Evolutionary conservation across 2,797 vertebrate genomes (phyloP), one percentile per base, ranked within the genome.

Genomic region (Neoniphon sammara): DNA sequence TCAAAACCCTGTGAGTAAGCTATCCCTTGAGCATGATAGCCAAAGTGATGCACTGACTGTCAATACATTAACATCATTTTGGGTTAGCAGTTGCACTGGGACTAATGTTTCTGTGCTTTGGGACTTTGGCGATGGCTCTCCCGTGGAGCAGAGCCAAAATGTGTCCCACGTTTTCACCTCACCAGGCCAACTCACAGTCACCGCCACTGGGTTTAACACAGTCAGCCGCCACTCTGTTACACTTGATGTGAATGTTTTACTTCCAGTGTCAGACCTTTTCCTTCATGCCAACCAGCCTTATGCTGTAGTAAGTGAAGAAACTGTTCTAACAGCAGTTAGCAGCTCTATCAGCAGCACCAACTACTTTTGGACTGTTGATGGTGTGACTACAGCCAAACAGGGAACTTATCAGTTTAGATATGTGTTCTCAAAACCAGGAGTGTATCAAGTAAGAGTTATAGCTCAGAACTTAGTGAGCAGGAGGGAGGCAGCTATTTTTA

Each of bases 101-200:
- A 93, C 85, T 67, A 87, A 87, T 56, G 89, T 90, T 36, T 87
- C 91, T 2, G 83, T 93, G 68, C 42, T 84, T 20, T 96, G 95
- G 95, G 88, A 95, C 63, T 96, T 95, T 87, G 94, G 94, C 27
- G 94, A 96, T 54, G 89, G 86, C 4, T 92, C 91, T 21, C 63
- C 75, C 2, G 17, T 23, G 2, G 85, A 78, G 27, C 50, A 66
- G 34, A 84, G 77, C 17, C 75, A 36, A 44, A 93, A 92, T 7
- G 64, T 77, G 9, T 91, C 92, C 6, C 93, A 95, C 20, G 54
- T 81, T 46, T 96, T 94, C 55, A 78, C 75, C 1, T 74, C 47
- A 3, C 39, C 78, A 0, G 95, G 94, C 17, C 66, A 70, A 9
- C 92, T 93, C 73, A 87, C 69, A 15, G 50, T 95, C 55, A 89